Evolutionary conservation across 2,113 vertebrate genomes (phyloP).

Genomic region (Hydropotes inermis): DNA sequence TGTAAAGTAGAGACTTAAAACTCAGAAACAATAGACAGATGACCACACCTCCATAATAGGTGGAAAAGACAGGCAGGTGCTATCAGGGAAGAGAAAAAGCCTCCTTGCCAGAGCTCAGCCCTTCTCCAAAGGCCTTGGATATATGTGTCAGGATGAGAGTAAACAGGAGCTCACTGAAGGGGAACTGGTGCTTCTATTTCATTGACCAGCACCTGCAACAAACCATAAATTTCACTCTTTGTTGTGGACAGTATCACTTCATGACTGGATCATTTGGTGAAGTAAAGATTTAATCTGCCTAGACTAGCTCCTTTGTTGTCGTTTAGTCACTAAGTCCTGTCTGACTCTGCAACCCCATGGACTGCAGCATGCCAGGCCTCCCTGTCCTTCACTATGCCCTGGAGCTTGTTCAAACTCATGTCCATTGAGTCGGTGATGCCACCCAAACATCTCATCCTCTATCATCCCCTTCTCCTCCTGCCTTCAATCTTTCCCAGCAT

Average conservation of each 20-base stretch:
- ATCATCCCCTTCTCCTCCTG: not conserved
- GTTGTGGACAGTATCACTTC: not conserved
- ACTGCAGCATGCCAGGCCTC: not conserved
- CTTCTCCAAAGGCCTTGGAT: not conserved
- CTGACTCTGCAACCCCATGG: not conserved
- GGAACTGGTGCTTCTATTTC: not conserved
- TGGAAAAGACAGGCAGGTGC: not conserved
- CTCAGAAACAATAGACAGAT: not conserved
- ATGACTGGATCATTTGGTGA: not conserved
- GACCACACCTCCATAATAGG: not conserved
- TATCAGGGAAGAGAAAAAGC: not conserved
- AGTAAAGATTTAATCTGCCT: not conserved
- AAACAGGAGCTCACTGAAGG: not conserved
- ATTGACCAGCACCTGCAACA: not conserved
- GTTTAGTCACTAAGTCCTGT: not conserved
- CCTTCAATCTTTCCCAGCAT: not conserved
- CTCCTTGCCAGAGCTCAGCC: not conserved
- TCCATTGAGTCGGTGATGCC: not conserved
- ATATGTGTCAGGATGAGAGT: not conserved
- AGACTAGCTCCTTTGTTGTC: not conserved
- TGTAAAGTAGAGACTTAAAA: constrained; percentile 10
- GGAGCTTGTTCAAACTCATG: not conserved
- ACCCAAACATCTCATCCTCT: not conserved
- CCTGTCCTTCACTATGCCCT: not conserved
- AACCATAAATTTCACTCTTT: not conserved